Evolutionary conservation across 2,888 invertebrate species (phyloP), one percentile per base, ranked within the genome.

Genomic region (Dasysyrphus tricinctus): DNA sequence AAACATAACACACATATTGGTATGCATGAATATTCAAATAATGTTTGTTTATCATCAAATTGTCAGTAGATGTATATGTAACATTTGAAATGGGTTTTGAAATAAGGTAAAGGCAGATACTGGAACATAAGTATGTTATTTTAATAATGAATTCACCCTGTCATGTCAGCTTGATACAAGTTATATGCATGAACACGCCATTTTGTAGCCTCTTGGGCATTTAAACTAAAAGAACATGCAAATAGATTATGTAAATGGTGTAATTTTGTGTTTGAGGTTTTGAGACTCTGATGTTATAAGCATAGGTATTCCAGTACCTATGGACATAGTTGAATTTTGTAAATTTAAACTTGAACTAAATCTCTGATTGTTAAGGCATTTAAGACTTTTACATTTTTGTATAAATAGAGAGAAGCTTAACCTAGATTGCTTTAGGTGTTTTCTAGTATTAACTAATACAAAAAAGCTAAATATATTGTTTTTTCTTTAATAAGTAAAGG

Each of bases 1-100:
- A 54, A 54, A 14, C 37, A 57, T 2, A 49, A n/a, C n/a, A 44
- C 6, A 44, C 8, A 47, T 19, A 49, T 11, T 37, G 12, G 14
- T 29, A 29, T 54, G 29, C 29, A 54, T 29, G 24, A 54, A 54
- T 54, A 54, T 54, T 54, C 29, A 29, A 29, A 29, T 54, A 24
- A 24, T 24, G 24, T 54, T 54, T 54, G 29, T 54, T 54, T 54
- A 54, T 54, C 54, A 54, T 54, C 54, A 14, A 54, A 14, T 29
- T 54, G 54, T 54, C 54, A 29, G 54, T 8, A 14, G 14, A 14
- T 29, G 29, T 54, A 54, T 14, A 14, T 29, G 29, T 54, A 54
- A 14, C 29, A 29, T 54, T 54, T 6, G 14, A 29, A 29, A 54
- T 54, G 8, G n/a, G 44, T 8, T 44, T 47, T 3, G n/a, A n/a